Conservation (phyloP, 2,797 vertebrate species). For the Anisognathus igniventris region DNA sequence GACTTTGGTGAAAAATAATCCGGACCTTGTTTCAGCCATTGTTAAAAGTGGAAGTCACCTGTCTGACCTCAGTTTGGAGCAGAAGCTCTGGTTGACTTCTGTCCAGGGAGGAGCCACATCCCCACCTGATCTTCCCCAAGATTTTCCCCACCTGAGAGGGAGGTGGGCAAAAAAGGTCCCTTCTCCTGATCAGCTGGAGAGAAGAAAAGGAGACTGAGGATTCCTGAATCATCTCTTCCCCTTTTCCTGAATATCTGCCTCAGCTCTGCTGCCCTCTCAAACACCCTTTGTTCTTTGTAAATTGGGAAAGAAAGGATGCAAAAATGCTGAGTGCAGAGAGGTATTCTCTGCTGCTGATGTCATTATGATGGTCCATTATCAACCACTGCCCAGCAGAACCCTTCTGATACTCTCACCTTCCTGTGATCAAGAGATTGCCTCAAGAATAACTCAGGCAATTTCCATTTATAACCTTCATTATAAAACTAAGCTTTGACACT, state of each 20-base stretch:
- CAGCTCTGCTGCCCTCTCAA: not conserved
- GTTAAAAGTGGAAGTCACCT: not conserved
- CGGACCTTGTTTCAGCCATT: not conserved
- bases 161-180: fast-evolving
- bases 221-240: not conserved
- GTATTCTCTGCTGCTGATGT: fast-evolving
- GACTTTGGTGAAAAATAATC: not conserved
- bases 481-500: not conserved
- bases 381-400: not conserved
- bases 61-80: not conserved
- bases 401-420: not conserved
- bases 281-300: not conserved
- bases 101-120: not conserved
- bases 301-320: not conserved
- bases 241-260: not conserved
- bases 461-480: not conserved
- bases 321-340: not conserved
- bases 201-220: not conserved
- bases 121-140: not conserved
- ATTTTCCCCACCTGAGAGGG: not conserved
- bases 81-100: not conserved
- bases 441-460: not conserved
- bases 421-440: not conserved
- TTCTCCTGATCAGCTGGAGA: not conserved
- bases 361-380: not conserved